Conservation (phyloP, 2,797 vertebrate genomes). For the Triplophysa bombifrons region DNA sequence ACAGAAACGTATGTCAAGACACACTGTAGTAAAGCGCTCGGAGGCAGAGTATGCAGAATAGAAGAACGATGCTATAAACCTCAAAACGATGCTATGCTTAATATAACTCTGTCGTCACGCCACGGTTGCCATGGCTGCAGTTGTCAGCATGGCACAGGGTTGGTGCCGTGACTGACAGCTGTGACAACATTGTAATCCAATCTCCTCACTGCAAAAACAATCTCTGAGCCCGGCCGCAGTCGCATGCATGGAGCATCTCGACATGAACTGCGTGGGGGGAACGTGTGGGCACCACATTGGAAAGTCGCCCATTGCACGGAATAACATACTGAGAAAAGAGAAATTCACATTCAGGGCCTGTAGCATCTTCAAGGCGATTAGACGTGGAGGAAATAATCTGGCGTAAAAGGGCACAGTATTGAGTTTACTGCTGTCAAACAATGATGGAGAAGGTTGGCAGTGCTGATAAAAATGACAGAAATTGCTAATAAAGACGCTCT, state of each 20-base stretch:
- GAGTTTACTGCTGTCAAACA: neutral
- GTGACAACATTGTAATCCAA: constrained; percentile 72
- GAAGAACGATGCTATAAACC: constrained; percentile 20
- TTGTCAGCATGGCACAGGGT: constrained; percentile 64
- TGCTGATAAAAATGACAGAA: neutral
- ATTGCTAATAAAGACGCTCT: too few species aligned
- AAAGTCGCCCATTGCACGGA: constrained; percentile 7
- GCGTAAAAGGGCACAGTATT: neutral
- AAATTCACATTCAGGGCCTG: constrained; percentile 8
- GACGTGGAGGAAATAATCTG: neutral
- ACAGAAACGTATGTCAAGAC: constrained; percentile 15
- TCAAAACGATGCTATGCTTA: constrained; percentile 48
- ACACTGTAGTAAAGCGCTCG: constrained; percentile 7
- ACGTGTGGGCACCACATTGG: constrained; percentile 27
- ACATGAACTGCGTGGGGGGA: constrained; percentile 42
- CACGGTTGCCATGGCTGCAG: constrained; percentile 71
- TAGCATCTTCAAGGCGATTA: constrained; percentile 11
- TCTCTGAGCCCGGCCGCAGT: constrained; percentile 58
- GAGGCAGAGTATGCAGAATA: constrained; percentile 11
- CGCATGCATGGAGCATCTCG: constrained; percentile 20
- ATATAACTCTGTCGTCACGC: constrained; percentile 62
- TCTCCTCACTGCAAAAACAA: constrained; percentile 58
- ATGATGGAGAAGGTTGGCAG: neutral
- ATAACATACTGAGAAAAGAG: constrained; percentile 12
- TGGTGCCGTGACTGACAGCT: constrained; percentile 64